Percentiles rank a stretch among this genome's conserved stretches.
Evolutionary conservation across 2,797 vertebrate species (phyloP).

Genomic region (Kryptolebias ocellatus): DNA sequence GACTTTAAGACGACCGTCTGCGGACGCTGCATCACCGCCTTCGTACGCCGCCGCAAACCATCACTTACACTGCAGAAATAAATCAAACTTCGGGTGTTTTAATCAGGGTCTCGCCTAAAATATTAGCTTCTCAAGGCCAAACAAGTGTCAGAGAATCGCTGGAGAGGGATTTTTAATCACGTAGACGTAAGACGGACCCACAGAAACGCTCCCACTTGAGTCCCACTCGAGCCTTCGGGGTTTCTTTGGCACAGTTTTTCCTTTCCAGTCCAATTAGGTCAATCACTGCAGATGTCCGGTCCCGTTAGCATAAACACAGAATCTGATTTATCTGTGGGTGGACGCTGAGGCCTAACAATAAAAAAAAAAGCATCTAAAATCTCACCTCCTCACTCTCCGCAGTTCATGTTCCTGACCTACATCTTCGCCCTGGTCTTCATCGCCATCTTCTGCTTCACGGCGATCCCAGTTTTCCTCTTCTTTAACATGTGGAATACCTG

Average conservation of each 20-base stretch:
- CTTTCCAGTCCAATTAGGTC: conserved; percentile 64
- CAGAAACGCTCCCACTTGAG: conserved; percentile 11
- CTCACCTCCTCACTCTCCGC: conserved; percentile 8
- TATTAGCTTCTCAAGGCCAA: not conserved
- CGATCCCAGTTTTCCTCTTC: conserved; percentile 96
- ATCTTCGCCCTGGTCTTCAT: conserved; percentile 94
- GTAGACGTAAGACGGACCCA: conserved; percentile 3
- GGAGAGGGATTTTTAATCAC: conserved; percentile 3
- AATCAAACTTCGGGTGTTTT: conserved; percentile 25
- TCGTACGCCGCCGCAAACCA: conserved; percentile 77
- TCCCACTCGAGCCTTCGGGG: conserved; percentile 38
- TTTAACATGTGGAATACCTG: conserved; percentile 98
- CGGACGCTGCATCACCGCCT: conserved; percentile 97
- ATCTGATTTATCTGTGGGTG: conserved; percentile 13
- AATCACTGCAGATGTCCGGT: conserved; percentile 74
- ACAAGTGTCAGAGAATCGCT: not conserved
- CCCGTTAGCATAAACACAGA: conserved; percentile 46
- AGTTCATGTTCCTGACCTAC: conserved; percentile 99
- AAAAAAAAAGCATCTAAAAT: conserved; percentile 3
- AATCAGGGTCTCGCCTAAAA: conserved; percentile 5
- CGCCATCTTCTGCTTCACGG: conserved; percentile 94
- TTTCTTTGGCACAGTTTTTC: conserved; percentile 62
- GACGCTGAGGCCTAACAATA: conserved; percentile 9
- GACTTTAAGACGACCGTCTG: conserved; percentile 98
- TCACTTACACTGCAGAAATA: conserved; percentile 11